Evolutionary conservation across 2,113 vertebrate genomes (phyloP).

Genomic region (Lophius piscatorius): DNA sequence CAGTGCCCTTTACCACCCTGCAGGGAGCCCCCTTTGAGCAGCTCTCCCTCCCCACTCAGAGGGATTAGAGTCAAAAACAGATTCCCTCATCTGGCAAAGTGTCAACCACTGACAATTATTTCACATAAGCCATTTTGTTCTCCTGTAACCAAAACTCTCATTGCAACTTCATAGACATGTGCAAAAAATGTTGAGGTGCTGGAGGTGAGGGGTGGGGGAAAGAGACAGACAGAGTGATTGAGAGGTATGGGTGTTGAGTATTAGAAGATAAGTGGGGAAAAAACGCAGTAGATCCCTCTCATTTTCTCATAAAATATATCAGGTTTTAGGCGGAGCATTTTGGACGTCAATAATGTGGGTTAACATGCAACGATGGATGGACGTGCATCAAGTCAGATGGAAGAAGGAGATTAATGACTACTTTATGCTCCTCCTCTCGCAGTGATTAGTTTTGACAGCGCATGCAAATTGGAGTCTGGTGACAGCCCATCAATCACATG

Average conservation of each 20-base stretch:
- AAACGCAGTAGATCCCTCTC: constrained; percentile 17
- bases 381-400: constrained; percentile 28
- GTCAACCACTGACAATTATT: constrained; percentile 48
- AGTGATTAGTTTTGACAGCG: constrained; percentile 64
- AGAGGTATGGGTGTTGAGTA: constrained; percentile 10
- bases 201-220: neutral
- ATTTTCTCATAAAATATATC: constrained; percentile 32
- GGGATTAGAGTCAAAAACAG: constrained; percentile 22
- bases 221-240: constrained; percentile 8
- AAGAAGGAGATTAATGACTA: constrained; percentile 32
- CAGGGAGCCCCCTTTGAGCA: constrained; percentile 59
- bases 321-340: constrained; percentile 16
- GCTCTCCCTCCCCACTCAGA: constrained; percentile 24
- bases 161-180: constrained; percentile 59
- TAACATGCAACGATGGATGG: constrained; percentile 19
- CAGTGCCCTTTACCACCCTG: constrained; percentile 47
- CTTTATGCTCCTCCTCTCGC: constrained; percentile 26
- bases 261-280: constrained; percentile 11
- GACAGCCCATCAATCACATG: constrained; percentile 69
- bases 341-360: constrained; percentile 23
- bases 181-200: constrained; percentile 30
- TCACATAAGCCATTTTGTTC: constrained; percentile 52
- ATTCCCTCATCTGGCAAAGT: constrained; percentile 44
- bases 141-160: constrained; percentile 32
- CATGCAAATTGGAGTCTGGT: constrained; percentile 66